Conservation (phyloP, 2,113 vertebrate genomes). For the Nothocercus nigrocapillus region DNA sequence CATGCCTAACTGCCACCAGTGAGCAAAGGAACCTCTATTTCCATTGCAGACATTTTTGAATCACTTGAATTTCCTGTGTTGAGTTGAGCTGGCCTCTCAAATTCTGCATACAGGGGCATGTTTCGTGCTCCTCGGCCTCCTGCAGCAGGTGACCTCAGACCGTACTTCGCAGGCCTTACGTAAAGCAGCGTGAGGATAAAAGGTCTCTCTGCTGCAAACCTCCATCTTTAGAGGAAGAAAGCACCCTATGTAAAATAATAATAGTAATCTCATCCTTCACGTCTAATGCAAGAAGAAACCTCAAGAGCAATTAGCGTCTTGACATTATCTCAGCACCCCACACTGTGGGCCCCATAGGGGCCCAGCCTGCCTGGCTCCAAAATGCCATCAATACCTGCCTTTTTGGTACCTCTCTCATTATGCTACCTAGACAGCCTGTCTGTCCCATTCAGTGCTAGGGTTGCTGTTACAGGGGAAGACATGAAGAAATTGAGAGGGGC, state of each 20-base stretch:
- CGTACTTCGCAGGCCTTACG: rapidly evolving
- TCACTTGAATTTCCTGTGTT: not conserved
- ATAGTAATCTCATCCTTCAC: not conserved
- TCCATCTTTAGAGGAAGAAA: not conserved
- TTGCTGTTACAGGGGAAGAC: not conserved
- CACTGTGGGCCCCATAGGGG: not conserved
- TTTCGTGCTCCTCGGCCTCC: not conserved
- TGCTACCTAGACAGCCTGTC: not conserved
- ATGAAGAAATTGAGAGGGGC: not conserved
- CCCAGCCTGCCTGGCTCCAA: conserved; percentile 27
- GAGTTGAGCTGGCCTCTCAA: not conserved
- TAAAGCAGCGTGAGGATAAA: not conserved
- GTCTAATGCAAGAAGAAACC: not conserved
- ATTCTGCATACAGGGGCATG: not conserved
- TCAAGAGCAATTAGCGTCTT: not conserved
- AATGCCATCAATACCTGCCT: not conserved
- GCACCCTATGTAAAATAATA: not conserved
- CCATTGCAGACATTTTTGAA: not conserved
- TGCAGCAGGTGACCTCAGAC: not conserved
- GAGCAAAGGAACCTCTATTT: not conserved
- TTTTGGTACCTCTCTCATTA: conserved; percentile 45
- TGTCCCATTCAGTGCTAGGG: not conserved
- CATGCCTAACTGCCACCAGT: not conserved
- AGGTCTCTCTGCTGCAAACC: not conserved
- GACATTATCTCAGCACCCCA: not conserved